Evolutionary conservation across 1,140 invertebrate species (phyloP).

Genomic region (Cotesia vestalis): DNA sequence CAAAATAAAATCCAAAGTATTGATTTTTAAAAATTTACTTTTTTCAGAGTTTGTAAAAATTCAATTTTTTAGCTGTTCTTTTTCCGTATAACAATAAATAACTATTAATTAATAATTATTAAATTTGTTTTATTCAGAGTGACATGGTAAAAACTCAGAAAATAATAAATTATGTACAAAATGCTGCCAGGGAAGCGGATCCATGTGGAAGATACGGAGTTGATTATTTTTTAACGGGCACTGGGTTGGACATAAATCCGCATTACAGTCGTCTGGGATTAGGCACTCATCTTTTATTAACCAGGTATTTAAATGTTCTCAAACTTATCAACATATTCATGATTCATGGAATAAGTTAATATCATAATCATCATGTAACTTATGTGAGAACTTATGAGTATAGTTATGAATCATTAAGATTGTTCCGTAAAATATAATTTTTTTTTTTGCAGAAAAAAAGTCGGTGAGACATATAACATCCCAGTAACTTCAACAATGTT

Average conservation of each 20-base stretch:
- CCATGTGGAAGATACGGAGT: slow-evolving; percentile 1
- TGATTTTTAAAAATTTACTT: too few species aligned
- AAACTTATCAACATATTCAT: too few species aligned
- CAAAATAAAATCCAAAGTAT: too few species aligned
- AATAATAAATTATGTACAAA: background rate
- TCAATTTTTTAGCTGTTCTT: too few species aligned
- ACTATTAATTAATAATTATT: too few species aligned
- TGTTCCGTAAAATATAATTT: background rate
- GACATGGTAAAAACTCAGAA: background rate
- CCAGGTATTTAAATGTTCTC: slow-evolving; percentile 7
- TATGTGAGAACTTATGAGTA: too few species aligned
- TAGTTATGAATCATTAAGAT: too few species aligned
- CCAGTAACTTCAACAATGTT: slow-evolving; percentile 7
- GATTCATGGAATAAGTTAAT: too few species aligned
- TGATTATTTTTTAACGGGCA: slow-evolving; percentile 12
- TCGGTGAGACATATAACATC: background rate
- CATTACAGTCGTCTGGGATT: slow-evolving; percentile 20
- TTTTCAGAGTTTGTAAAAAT: too few species aligned
- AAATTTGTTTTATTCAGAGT: background rate
- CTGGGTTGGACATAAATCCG: slow-evolving; percentile 20
- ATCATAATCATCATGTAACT: too few species aligned
- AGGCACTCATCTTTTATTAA: slow-evolving; percentile 6
- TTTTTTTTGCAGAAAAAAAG: background rate
- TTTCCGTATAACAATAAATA: too few species aligned
- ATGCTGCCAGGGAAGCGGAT: background rate